A percentile compares a stretch with the other conserved stretches of the same genome.
phyloP scores from a whole-genome alignment of 1,140 invertebrate species.

The Pseudoatta argentina region DNA sequence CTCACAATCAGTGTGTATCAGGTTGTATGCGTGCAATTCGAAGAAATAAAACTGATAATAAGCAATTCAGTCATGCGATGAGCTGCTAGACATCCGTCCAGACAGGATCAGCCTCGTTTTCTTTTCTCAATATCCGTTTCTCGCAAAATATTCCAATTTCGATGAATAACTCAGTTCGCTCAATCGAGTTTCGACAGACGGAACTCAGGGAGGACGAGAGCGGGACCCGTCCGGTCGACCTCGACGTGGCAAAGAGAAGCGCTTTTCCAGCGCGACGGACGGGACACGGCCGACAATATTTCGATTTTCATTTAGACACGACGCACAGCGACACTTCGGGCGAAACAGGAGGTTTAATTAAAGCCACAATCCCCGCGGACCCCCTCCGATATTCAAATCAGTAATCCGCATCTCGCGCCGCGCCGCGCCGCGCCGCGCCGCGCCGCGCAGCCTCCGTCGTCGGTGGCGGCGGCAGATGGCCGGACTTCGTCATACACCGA shows the following conservation, averaged over 20 bases:
- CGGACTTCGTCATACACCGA: slow-evolving; percentile 66
- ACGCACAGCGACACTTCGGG: slow-evolving; percentile 66
- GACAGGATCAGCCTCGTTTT: slow-evolving; percentile 31
- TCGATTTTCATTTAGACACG: slow-evolving; percentile 81
- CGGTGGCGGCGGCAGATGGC: slow-evolving; percentile 77
- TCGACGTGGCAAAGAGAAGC: neutral
- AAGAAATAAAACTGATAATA: neutral
- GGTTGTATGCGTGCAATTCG: slow-evolving; percentile 17
- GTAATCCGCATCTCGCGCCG: slow-evolving; percentile 74
- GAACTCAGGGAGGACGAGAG: neutral
- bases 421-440: slow-evolving; percentile 21
- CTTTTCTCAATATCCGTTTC: slow-evolving; percentile 58
- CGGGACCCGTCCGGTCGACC: slow-evolving; percentile 51
- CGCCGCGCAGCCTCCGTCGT: slow-evolving; percentile 42
- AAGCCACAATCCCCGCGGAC: slow-evolving; percentile 72
- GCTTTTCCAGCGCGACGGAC: slow-evolving; percentile 3
- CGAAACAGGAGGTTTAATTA: slow-evolving; percentile 84
- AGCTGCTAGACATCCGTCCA: slow-evolving; percentile 5
- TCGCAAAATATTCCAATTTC: slow-evolving; percentile 57
- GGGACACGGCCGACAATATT: slow-evolving; percentile 70
- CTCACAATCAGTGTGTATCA: too few species aligned
- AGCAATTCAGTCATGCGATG: neutral
- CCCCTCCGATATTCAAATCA: slow-evolving; percentile 83
- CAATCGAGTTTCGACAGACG: slow-evolving; percentile 14
- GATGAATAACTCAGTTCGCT: slow-evolving; percentile 54